Base-by-base conservation (phyloP, 1,140 invertebrate genomes). In the Monomorium pharaonis region DNA sequence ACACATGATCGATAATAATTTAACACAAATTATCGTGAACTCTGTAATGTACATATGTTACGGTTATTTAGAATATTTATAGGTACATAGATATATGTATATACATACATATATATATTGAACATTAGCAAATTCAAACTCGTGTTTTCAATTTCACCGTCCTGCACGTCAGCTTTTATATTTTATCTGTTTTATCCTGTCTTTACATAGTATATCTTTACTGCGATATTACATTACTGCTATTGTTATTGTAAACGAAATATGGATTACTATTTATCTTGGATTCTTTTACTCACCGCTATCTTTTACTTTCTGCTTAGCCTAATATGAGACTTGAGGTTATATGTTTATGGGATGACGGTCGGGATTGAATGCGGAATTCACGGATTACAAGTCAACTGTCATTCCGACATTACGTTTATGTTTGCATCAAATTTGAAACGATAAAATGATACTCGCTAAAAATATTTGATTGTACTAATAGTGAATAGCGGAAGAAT, bases 81-180 rank as follows among this genome's bases (percentile, higher is more conserved):
- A 92, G 72, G 89, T 58, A 75, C 4, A 89, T 70, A 18, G 18
- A 89, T 89, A 93, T n/a, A n/a, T n/a, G n/a, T n/a, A n/a, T 84
- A 91, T 90, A 87, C 89, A 87, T 49, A 78, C 18, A 87, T 58
- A 86, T 88, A 84, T 83, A 90, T 87, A 87, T 80, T 47, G 67
- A 77, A 54, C 75, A 91, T 89, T 77, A 91, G 56, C 63, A 91
- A 56, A 69, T 87, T n/a, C 37, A 87, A 89, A 42, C 37, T 83
- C 90, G 90, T 93, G 87, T 93, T 91, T 93, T 92, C 80, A 91
- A 92, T 91, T 81, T n/a, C 42, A 85, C 44, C 16, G 49, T n/a
- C 75, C 42, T 27, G 0, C 9, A 86, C n/a, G 77, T 80, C n/a
- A n/a, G n/a, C n/a, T n/a, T n/a, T n/a, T 14, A 86, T 44, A 44